phyloP scores from a whole-genome alignment of 2,113 vertebrate species.

The Pantherophis guttatus region DNA sequence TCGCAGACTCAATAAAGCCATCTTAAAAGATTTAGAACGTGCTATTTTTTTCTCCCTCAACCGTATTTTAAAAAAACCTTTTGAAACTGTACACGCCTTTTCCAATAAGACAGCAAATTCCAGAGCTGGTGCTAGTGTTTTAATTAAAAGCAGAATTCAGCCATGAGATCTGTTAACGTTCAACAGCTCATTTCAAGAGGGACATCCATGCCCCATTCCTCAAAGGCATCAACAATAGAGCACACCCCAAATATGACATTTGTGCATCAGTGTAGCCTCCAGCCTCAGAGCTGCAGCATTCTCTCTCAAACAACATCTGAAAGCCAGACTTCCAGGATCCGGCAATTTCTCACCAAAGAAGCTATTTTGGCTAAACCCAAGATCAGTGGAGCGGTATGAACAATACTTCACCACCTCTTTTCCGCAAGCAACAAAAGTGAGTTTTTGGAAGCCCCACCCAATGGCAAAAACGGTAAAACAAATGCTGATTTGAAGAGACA shows the following conservation, averaged over 20 bases:
- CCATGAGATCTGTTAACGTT: background rate
- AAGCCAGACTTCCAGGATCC: background rate
- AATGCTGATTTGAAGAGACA: background rate
- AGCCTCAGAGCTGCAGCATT: background rate
- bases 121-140: conserved; percentile 18
- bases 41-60: conserved; percentile 2
- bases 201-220: background rate
- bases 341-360: too few relatives aligned
- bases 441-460: background rate
- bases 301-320: background rate
- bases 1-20: conserved; percentile 32
- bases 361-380: background rate
- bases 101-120: conserved; percentile 17
- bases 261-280: background rate
- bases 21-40: conserved; percentile 37
- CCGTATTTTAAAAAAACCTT: background rate
- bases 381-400: background rate
- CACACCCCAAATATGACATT: too few relatives aligned
- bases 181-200: conserved; percentile 20
- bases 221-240: background rate
- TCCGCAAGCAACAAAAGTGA: background rate
- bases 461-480: background rate
- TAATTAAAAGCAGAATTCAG: conserved; percentile 25
- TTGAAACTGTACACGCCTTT: conserved; percentile 39
- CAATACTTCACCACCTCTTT: background rate